A percentile compares a stretch with the other conserved stretches of the same genome.
Evolutionary conservation across 2,888 invertebrate genomes (phyloP).

Genomic region (Gastracanthus pulcherrimus): DNA sequence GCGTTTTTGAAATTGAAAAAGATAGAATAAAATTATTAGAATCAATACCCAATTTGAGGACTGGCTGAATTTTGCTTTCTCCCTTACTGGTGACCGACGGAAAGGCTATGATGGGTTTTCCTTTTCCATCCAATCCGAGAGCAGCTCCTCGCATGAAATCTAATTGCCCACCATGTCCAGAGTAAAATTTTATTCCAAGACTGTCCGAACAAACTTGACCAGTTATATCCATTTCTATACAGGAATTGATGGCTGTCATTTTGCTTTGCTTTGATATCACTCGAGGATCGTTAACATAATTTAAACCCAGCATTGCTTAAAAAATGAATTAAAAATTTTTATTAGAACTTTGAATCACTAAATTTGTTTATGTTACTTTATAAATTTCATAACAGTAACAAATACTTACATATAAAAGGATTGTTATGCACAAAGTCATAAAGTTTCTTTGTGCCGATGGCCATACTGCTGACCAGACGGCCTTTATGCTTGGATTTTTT

Average conservation of each 20-base stretch:
- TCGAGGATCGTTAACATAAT: slow-evolving; percentile 79
- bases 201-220: slow-evolving; percentile 83
- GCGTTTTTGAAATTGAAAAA: not conserved
- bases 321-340: slow-evolving; percentile 14
- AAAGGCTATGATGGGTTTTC: slow-evolving; percentile 95
- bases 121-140: slow-evolving; percentile 89
- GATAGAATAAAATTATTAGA: not conserved
- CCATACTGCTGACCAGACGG: slow-evolving; percentile 81
- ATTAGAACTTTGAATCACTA: not conserved
- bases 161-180: slow-evolving; percentile 95
- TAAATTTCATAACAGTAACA: not conserved
- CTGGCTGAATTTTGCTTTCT: slow-evolving; percentile 90
- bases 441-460: slow-evolving; percentile 80
- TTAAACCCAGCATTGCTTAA: slow-evolving; percentile 79
- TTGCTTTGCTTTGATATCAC: slow-evolving; percentile 81
- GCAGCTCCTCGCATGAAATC: slow-evolving; percentile 96
- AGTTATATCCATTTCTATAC: slow-evolving; percentile 83
- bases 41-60: slow-evolving; percentile 86
- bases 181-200: slow-evolving; percentile 83
- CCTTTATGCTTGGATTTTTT: slow-evolving; percentile 80
- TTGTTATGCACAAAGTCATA: slow-evolving; percentile 84
- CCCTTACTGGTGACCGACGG: slow-evolving; percentile 89
- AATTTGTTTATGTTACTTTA: no score
- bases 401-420: slow-evolving; percentile 79
- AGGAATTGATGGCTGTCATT: slow-evolving; percentile 84